Conservation (phyloP, 1,140 invertebrate genomes). For the Neuroterus valhalla region DNA sequence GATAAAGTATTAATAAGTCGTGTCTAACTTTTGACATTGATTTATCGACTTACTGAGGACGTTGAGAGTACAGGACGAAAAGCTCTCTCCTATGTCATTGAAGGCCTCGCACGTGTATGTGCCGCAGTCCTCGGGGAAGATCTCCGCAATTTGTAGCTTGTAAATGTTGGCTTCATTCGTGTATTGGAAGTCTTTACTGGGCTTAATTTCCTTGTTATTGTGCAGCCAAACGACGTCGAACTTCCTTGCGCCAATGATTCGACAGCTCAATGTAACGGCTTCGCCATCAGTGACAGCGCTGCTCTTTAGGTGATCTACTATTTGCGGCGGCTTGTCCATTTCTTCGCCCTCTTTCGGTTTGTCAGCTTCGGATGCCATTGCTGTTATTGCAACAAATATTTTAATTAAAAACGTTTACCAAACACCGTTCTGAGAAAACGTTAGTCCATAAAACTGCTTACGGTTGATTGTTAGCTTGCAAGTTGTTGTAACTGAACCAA, state of each 20-base stretch:
- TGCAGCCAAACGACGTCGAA: slow-evolving; percentile 97
- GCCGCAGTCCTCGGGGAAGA: slow-evolving; percentile 95
- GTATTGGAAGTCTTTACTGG: slow-evolving; percentile 97
- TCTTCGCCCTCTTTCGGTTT: slow-evolving; percentile 65
- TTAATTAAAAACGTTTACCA: not conserved
- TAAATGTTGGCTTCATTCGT: slow-evolving; percentile 92
- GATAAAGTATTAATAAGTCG: slow-evolving; percentile 28
- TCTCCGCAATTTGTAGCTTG: slow-evolving; percentile 93
- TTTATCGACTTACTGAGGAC: slow-evolving; percentile 78
- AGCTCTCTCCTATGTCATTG: slow-evolving; percentile 95
- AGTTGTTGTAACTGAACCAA: slow-evolving; percentile 87
- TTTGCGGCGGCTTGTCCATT: slow-evolving; percentile 86
- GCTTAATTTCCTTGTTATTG: slow-evolving; percentile 97
- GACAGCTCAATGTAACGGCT: slow-evolving; percentile 87
- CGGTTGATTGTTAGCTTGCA: slow-evolving; percentile 89
- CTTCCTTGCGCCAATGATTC: slow-evolving; percentile 89
- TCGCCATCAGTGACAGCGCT: slow-evolving; percentile 90
- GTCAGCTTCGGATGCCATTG: slow-evolving; percentile 77
- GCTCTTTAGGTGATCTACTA: slow-evolving; percentile 89
- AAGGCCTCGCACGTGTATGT: slow-evolving; percentile 97
- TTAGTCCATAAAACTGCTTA: slow-evolving; percentile 73
- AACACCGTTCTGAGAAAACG: not conserved
- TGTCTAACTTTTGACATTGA: not conserved
- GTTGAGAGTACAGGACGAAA: slow-evolving; percentile 91
- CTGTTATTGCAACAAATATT: slow-evolving; percentile 71